A percentile compares a stretch with the other conserved stretches of the same genome.
phyloP scores from a whole-genome alignment of 1,140 invertebrate species.

The Odontomachus brunneus region DNA sequence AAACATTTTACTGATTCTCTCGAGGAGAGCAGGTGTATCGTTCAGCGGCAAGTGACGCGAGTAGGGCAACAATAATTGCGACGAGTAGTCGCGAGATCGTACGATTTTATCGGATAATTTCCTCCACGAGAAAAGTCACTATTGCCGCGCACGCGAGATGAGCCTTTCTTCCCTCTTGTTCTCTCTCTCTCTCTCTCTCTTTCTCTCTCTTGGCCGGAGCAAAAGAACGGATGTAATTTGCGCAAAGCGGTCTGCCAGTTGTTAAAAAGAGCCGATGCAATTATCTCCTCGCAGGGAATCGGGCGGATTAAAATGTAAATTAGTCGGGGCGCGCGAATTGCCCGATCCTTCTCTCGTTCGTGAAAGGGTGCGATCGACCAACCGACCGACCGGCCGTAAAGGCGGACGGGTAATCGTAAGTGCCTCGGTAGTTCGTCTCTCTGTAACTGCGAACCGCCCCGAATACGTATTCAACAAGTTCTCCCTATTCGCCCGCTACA shows the following conservation, averaged over 20 bases:
- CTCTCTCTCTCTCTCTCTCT: background rate
- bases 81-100: background rate
- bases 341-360: slow-evolving; percentile 23
- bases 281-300: slow-evolving; percentile 44
- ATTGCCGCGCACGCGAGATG: too few species aligned
- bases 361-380: slow-evolving; percentile 49
- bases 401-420: slow-evolving; percentile 32
- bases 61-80: too few species aligned
- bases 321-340: slow-evolving; percentile 39
- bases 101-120: background rate
- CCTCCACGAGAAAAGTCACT: too few species aligned
- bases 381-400: slow-evolving; percentile 61
- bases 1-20: too few species aligned
- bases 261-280: slow-evolving; percentile 24
- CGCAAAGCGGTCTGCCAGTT: background rate
- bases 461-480: slow-evolving; percentile 70
- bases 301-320: slow-evolving; percentile 47
- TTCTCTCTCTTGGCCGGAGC: background rate
- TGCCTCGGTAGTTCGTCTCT: background rate
- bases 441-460: slow-evolving; percentile 31
- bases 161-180: background rate
- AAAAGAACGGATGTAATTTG: slow-evolving; percentile 29
- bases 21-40: too few species aligned
- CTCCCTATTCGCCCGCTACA: slow-evolving; percentile 51
- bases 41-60: too few species aligned